Evolutionary conservation across 2,797 vertebrate species (phyloP), one percentile per base, ranked within the genome.

Genomic region (Ispidina lecontei): DNA sequence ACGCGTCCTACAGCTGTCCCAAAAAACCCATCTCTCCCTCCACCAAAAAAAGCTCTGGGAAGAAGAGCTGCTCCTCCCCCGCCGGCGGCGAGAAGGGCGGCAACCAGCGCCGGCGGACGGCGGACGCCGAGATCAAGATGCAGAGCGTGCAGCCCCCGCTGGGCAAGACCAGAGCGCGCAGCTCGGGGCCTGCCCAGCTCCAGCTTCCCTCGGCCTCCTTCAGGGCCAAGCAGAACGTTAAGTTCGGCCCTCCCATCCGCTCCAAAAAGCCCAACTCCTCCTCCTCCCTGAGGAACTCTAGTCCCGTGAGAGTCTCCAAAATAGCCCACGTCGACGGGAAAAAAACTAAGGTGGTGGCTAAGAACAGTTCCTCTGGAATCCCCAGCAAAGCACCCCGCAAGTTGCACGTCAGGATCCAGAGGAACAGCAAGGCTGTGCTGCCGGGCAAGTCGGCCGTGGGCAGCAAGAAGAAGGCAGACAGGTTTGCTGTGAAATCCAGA

Each of bases 111-210:
- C 97, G 98, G 71, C 98, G 98, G 70, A 98, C 98, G 0, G 97
- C 98, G 3, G 99, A 99, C 5, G 81, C 97, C 0, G 99, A 99
- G 87, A 97, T 98, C 33, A 99, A 98, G 73, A 98, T 98, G 54
- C 98, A 98, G 47, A 93, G 97, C 23, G 97, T 96, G 56, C 96
- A 96, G 33, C 97, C 98, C 37, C 97, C 98, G 10, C 91, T 99
- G 88, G 99, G 99, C 58, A 99, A 99, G 98, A 99, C 98, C 1
- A 97, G 99, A 83, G 98, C 98, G 2, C 98, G 99, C 19, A 99
- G 98, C 97, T 98, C 98, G 1, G 98, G 98, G 31, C 97, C 98
- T 3, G 22, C 95, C 1, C 96, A 94, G 4, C 76, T 91, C 51
- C 95, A 97, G 1, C 89, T 97, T 35, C 95, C 98, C 23, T 87